Conservation (phyloP, 23 tunicate species). For the Halocynthia roretzi region DNA sequence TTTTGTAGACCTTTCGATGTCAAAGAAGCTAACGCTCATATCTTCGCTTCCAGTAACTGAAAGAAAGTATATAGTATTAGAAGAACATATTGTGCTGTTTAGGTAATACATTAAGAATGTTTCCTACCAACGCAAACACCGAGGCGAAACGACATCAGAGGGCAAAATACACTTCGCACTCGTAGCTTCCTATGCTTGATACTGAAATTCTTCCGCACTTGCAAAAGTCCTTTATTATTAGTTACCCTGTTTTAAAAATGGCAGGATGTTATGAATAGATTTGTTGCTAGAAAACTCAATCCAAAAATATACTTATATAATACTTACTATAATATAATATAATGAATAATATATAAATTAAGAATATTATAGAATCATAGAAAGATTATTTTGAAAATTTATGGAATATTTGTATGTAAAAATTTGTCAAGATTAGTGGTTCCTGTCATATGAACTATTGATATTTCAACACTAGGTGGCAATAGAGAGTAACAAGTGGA, state of each 20-base stretch:
- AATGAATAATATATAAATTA: neutral
- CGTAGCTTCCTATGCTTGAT: constrained; percentile 39
- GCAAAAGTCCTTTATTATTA: constrained; percentile 65
- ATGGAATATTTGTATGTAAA: too few species aligned
- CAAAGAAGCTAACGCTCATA: constrained; percentile 81
- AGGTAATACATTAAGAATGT: neutral
- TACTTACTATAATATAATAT: too few species aligned
- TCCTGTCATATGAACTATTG: too few species aligned
- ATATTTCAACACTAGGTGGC: too few species aligned
- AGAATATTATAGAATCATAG: neutral
- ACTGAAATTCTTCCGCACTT: constrained; percentile 50
- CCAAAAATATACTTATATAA: too few species aligned
- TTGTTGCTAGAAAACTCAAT: too few species aligned
- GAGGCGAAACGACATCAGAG: constrained; percentile 86
- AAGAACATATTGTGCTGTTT: neutral
- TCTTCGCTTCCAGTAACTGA: constrained; percentile 88
- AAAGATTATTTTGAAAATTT: neutral
- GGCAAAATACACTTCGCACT: constrained; percentile 78
- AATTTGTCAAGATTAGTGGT: too few species aligned
- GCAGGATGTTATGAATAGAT: too few species aligned
- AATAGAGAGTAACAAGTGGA: too few species aligned
- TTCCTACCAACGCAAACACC: constrained; percentile 86
- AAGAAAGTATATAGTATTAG: constrained; percentile 3
- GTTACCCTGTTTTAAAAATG: constrained; percentile 31
- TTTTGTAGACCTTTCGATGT: constrained; percentile 49